Conservation (phyloP, 1,140 invertebrate species). For the Galleria mellonella region DNA sequence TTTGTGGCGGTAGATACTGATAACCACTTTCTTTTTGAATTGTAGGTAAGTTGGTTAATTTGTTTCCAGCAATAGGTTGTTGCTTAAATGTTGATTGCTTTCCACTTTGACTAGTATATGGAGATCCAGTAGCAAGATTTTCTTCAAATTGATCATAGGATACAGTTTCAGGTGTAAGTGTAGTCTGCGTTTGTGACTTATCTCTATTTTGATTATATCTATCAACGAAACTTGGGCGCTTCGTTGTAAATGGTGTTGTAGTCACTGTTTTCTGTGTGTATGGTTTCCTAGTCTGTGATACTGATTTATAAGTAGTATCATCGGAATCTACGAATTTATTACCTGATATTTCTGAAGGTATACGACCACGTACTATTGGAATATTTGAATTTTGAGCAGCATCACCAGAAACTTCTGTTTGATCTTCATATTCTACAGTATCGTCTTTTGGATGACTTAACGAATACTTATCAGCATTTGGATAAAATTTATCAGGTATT, state of each 20-base stretch:
- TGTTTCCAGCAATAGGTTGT: background rate
- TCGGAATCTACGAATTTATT: too few relatives aligned
- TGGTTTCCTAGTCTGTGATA: too few relatives aligned
- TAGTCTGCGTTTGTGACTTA: background rate
- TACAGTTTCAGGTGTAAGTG: background rate
- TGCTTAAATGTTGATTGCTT: background rate
- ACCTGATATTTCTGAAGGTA: too few relatives aligned
- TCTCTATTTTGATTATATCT: background rate
- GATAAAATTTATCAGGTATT: too few relatives aligned
- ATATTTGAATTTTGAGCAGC: too few relatives aligned
- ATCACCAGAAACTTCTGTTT: background rate
- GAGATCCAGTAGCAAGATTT: background rate
- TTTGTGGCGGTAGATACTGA: constrained; percentile 11
- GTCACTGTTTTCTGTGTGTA: too few relatives aligned
- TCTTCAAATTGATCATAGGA: background rate
- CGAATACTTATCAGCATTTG: too few relatives aligned
- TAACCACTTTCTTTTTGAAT: constrained; percentile 9
- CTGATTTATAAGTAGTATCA: too few relatives aligned
- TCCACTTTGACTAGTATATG: background rate
- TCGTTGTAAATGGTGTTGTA: too few relatives aligned
- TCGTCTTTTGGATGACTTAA: too few relatives aligned
- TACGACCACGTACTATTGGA: too few relatives aligned
- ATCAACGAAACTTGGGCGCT: background rate
- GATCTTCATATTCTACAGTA: too few relatives aligned
- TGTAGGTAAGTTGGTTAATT: background rate